A percentile compares a stretch with the other conserved stretches of the same genome.
Conservation (phyloP, 2,113 vertebrate genomes). For the Megaleporinus macrocephalus region DNA sequence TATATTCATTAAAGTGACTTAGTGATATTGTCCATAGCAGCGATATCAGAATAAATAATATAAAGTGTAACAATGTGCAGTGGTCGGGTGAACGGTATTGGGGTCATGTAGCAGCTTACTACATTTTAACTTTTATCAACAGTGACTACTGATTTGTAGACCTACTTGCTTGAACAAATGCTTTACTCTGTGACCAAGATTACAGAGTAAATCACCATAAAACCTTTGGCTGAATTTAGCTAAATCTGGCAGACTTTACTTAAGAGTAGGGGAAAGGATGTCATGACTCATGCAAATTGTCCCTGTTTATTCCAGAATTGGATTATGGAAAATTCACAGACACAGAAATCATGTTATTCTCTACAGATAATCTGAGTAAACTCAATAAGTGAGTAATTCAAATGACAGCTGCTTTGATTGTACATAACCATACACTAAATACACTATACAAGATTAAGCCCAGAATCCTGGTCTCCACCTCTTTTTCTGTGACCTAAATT, state of each 20-base stretch:
- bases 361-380: not conserved
- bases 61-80: too few relatives aligned
- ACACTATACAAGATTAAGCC: not conserved
- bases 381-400: not conserved
- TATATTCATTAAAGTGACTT: too few relatives aligned
- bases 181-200: not conserved
- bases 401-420: not conserved
- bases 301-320: not conserved
- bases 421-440: not conserved
- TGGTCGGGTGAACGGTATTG: too few relatives aligned
- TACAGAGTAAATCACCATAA: not conserved
- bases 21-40: too few relatives aligned
- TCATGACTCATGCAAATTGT: not conserved
- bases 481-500: constrained; percentile 26
- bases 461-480: not conserved
- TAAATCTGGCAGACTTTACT: not conserved
- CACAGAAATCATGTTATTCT: too few relatives aligned
- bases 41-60: too few relatives aligned
- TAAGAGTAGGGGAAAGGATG: not conserved
- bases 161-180: constrained; percentile 11
- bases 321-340: not conserved
- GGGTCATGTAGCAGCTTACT: too few relatives aligned
- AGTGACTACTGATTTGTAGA: constrained; percentile 1
- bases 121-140: not conserved
- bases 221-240: not conserved